phyloP scores from a whole-genome alignment of 2,797 vertebrate species.

The Alectoris magna region DNA sequence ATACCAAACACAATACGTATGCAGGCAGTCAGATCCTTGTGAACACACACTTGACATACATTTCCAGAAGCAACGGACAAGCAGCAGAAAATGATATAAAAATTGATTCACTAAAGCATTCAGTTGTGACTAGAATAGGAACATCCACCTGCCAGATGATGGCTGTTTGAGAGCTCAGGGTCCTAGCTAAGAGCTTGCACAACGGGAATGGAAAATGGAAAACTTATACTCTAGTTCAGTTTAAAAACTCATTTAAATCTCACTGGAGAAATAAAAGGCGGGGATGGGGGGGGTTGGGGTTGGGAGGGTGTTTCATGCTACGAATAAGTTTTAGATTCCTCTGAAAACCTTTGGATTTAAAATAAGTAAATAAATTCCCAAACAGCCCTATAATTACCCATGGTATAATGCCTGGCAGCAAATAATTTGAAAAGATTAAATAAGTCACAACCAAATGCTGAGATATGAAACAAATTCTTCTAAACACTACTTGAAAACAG shows the following conservation, averaged over 20 bases:
- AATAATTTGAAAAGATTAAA: background rate
- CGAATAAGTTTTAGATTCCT: background rate
- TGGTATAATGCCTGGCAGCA: background rate
- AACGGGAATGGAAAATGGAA: background rate
- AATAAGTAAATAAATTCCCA: rapidly evolving
- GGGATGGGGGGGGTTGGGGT: too few species aligned
- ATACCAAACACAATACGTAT: background rate
- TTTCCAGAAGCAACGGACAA: background rate
- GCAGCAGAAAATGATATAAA: background rate
- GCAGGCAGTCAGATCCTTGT: background rate
- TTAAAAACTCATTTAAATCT: background rate
- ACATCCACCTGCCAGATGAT: background rate
- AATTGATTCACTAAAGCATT: background rate
- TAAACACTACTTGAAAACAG: background rate
- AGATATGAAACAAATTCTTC: background rate
- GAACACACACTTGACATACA: background rate
- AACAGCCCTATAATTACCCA: background rate
- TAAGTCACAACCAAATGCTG: background rate
- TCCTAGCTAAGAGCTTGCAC: background rate
- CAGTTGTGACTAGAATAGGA: background rate
- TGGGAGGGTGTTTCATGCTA: background rate
- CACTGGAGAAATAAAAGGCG: background rate
- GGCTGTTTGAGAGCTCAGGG: background rate
- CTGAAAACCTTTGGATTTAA: background rate
- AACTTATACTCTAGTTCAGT: background rate